phyloP scores from a whole-genome alignment of 1,140 invertebrate species.

The Grapholita molesta region DNA sequence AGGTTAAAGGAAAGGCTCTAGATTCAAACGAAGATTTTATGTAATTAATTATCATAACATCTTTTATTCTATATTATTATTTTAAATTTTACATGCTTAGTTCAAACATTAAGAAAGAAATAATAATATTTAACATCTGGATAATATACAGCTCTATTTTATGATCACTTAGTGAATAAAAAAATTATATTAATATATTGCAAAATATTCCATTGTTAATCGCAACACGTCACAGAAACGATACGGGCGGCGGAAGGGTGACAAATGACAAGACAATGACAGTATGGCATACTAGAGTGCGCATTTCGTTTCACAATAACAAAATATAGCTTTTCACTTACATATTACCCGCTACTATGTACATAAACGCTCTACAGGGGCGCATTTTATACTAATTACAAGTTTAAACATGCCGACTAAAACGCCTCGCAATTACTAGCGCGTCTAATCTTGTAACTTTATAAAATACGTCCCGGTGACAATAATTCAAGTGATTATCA shows the following conservation, averaged over 20 bases:
- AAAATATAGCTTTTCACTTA: slow-evolving; percentile 74
- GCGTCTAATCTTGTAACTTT: too few species aligned
- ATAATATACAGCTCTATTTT: slow-evolving; percentile 74
- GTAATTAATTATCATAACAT: slow-evolving; percentile 77
- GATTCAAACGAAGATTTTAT: slow-evolving; percentile 73
- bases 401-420: too few species aligned
- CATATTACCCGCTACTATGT: slow-evolving; percentile 22
- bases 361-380: slow-evolving; percentile 31
- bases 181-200: slow-evolving; percentile 63
- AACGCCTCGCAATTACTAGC: too few species aligned
- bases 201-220: slow-evolving; percentile 74
- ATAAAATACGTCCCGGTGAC: too few species aligned
- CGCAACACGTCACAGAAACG: slow-evolving; percentile 47
- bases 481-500: slow-evolving; percentile 68
- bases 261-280: slow-evolving; percentile 28
- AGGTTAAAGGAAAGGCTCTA: slow-evolving; percentile 41
- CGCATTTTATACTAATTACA: too few species aligned
- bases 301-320: slow-evolving; percentile 59
- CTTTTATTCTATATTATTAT: slow-evolving; percentile 78
- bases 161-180: slow-evolving; percentile 65
- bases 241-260: slow-evolving; percentile 24
- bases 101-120: slow-evolving; percentile 76
- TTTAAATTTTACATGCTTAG: slow-evolving; percentile 77
- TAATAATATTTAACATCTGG: slow-evolving; percentile 76
- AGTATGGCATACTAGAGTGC: slow-evolving; percentile 58